Evolutionary conservation across 2,797 vertebrate species (phyloP).

Genomic region (Pipistrellus kuhlii): DNA sequence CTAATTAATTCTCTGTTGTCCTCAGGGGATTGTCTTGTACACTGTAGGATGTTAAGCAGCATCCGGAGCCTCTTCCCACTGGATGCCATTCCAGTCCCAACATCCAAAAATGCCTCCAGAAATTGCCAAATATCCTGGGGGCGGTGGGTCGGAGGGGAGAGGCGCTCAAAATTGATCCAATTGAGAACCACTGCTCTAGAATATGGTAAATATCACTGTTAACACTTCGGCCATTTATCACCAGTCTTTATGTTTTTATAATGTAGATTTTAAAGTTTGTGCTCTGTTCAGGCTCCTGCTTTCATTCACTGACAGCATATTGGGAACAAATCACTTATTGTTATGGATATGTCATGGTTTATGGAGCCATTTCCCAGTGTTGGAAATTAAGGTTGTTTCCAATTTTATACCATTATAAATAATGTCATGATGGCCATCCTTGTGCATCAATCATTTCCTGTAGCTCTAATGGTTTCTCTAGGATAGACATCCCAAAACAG

Average conservation of each 20-base stretch:
- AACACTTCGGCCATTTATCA: neutral
- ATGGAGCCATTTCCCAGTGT: neutral
- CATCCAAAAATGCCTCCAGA: neutral
- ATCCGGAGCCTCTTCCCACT: neutral
- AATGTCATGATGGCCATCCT: constrained; percentile 44
- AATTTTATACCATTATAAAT: constrained; percentile 46
- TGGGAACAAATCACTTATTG: neutral
- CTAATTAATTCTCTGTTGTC: neutral
- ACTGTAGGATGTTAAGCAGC: neutral
- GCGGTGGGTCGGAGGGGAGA: too few species aligned
- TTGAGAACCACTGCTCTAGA: neutral
- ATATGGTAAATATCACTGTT: neutral
- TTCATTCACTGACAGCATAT: neutral
- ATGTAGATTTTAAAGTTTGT: neutral
- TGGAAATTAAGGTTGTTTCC: constrained; percentile 35
- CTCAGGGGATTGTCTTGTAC: neutral
- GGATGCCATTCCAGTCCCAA: neutral
- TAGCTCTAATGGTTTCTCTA: constrained; percentile 36
- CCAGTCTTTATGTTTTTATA: neutral
- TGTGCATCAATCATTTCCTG: constrained; percentile 41
- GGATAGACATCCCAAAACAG: neutral
- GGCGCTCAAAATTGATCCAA: neutral
- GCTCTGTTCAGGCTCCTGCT: neutral
- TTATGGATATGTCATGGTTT: neutral
- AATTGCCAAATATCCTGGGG: neutral